Conservation (phyloP, 1,140 invertebrate genomes). For the Akabosia matsudoensis region DNA sequence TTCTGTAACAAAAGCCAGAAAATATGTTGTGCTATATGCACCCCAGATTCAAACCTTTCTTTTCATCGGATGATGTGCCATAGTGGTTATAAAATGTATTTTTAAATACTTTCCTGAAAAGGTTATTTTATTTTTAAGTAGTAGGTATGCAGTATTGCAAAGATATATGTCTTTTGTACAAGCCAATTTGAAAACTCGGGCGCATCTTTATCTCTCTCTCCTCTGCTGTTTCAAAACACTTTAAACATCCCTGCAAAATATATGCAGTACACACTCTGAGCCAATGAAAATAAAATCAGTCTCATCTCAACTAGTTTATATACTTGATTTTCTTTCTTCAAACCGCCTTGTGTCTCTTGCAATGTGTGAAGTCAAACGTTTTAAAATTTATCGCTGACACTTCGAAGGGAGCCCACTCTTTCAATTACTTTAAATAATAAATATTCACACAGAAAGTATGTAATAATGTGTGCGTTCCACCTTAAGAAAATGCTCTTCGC, state of each 20-base stretch:
- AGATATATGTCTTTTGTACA: too few relatives aligned
- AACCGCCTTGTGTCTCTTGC: not conserved
- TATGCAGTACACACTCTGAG: too few relatives aligned
- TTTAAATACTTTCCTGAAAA: not conserved
- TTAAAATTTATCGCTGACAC: constrained; percentile 46
- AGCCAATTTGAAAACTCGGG: too few relatives aligned
- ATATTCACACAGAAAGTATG: too few relatives aligned
- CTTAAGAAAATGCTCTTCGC: not conserved
- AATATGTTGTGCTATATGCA: too few relatives aligned
- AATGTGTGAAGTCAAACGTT: constrained; percentile 39
- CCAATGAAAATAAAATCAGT: too few relatives aligned
- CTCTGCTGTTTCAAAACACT: too few relatives aligned
- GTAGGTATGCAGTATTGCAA: constrained; percentile 18
- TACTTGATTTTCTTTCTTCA: not conserved
- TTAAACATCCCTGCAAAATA: too few relatives aligned
- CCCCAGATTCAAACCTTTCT: not conserved
- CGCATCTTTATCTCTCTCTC: too few relatives aligned
- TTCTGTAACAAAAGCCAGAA: constrained; percentile 4
- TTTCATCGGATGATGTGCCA: not conserved
- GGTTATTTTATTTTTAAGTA: not conserved
- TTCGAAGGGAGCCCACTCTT: constrained; percentile 43
- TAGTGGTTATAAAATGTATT: constrained; percentile 15
- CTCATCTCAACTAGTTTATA: not conserved
- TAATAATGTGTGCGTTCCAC: not conserved
- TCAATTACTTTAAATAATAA: constrained; percentile 41